Evolutionary conservation across 2,113 vertebrate species (phyloP).

Genomic region (Phrynocephalus versicolor): DNA sequence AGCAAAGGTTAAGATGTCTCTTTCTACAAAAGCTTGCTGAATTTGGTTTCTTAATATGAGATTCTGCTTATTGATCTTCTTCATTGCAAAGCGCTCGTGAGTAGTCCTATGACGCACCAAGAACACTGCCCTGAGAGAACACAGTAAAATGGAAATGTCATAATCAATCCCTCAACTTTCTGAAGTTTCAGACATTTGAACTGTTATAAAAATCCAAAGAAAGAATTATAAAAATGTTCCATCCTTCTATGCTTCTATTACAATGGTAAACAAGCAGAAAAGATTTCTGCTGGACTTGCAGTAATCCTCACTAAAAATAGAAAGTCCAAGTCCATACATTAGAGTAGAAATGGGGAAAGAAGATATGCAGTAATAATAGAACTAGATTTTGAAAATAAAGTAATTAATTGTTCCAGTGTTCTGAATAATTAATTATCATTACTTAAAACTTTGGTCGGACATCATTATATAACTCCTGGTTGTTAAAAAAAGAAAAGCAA

Average conservation of each 20-base stretch:
- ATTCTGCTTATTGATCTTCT: constrained; percentile 99
- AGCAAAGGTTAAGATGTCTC: constrained; percentile 95
- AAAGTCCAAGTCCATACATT: neutral
- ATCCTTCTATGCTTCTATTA: neutral
- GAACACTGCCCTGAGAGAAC: constrained; percentile 84
- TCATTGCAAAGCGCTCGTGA: constrained; percentile 96
- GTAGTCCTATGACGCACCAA: constrained; percentile 93
- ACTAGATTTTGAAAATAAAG: neutral
- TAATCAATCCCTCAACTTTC: neutral
- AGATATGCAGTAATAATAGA: neutral
- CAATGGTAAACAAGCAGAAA: neutral
- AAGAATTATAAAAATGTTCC: neutral
- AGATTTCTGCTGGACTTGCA: neutral
- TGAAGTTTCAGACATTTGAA: neutral
- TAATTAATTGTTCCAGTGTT: constrained; percentile 13
- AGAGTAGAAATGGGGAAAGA: neutral
- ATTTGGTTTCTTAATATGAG: constrained; percentile 96
- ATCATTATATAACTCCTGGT: constrained; percentile 31
- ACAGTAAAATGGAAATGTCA: neutral
- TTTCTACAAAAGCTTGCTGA: constrained; percentile 97
- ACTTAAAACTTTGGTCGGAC: constrained; percentile 22
- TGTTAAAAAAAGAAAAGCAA: fast-evolving
- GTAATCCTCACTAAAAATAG: neutral
- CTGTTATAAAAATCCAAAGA: neutral
- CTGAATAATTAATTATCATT: no score